A percentile compares a stretch with the other conserved stretches of the same genome.
Evolutionary conservation across 2,797 vertebrate genomes (phyloP).

Genomic region (Enteromius fasciolatus): DNA sequence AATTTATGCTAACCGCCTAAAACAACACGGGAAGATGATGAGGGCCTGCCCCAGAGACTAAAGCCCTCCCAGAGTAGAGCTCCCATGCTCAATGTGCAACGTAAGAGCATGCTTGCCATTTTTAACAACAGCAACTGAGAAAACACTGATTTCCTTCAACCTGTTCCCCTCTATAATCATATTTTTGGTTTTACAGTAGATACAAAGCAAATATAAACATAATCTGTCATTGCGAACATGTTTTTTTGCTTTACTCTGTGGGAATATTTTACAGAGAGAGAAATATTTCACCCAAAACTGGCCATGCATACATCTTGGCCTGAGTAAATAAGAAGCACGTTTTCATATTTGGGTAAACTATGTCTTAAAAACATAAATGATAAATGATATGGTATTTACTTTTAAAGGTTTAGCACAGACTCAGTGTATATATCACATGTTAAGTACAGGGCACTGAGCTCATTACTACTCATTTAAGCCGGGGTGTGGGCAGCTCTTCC

Average conservation of each 20-base stretch:
- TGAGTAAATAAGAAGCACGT: background rate
- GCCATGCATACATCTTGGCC: background rate
- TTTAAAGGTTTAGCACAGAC: background rate
- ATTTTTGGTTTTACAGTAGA: background rate
- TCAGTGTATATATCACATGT: background rate
- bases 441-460: slow-evolving; percentile 8
- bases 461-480: slow-evolving; percentile 8
- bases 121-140: slow-evolving; percentile 18
- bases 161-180: background rate
- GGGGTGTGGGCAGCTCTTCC: slow-evolving; percentile 38
- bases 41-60: background rate
- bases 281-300: background rate
- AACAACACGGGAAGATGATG: slow-evolving; percentile 22
- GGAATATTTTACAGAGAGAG: background rate
- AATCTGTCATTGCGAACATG: background rate
- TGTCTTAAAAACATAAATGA: background rate
- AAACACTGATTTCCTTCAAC: slow-evolving; percentile 9
- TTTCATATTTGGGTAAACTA: background rate
- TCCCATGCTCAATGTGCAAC: slow-evolving; percentile 14
- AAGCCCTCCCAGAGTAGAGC: background rate
- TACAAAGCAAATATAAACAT: background rate
- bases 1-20: slow-evolving; percentile 18
- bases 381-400: background rate
- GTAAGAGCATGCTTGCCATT: slow-evolving; percentile 21
- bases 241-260: background rate